Base-by-base conservation (phyloP, 1,140 invertebrate species). In the Teleopsis dalmanni region DNA sequence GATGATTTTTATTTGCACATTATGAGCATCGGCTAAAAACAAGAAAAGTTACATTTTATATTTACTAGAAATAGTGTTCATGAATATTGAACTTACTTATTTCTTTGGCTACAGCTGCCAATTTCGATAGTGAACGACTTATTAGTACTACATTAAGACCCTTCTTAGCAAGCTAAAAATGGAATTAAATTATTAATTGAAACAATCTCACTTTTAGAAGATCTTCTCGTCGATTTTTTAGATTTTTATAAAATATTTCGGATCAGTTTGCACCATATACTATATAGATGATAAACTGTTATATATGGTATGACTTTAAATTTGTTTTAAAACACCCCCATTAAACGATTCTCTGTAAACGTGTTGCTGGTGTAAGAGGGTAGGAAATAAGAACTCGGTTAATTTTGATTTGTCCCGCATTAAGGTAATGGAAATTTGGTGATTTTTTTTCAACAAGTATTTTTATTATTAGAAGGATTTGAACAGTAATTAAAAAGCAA, bases 111-210 rank as follows among this genome's bases (percentile, higher is more conserved):
- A 91, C 85, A 26, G 77, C 74, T 51, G 89, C 78, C 11, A 99
- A 72, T 72, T 97, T 98, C 3, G 77, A 71, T 55, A 84, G 65
- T 0, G 84, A 89, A 57, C 95, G 77, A 58, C 92, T 95, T 44
- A 98, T 84, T 41, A 99, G 74, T 25, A 96, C 80, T 26, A 98
- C 74, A 63, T 94, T 85, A 51, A 95, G 75, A 33, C 93, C 91
- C 54, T 78, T 78, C 31, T 80, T 74, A 0, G 92, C 93, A 46
- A 96, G 67, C 84, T 88, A 67, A 23, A 50, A 37, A 19, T 16
- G 26, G 8, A 33, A 38, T 18, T 25, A 19, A 27, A n/a, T 35
- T 5, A 33, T 6, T 11, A 36, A 36, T 18, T n/a, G n/a, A n/a
- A n/a, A n/a, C n/a, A n/a, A n/a, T n/a, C n/a, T n/a, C n/a, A n/a